Percentiles rank a stretch among this genome's conserved stretches.
Conservation (phyloP, 2,797 vertebrate genomes). For the Lophotriccus pileatus region DNA sequence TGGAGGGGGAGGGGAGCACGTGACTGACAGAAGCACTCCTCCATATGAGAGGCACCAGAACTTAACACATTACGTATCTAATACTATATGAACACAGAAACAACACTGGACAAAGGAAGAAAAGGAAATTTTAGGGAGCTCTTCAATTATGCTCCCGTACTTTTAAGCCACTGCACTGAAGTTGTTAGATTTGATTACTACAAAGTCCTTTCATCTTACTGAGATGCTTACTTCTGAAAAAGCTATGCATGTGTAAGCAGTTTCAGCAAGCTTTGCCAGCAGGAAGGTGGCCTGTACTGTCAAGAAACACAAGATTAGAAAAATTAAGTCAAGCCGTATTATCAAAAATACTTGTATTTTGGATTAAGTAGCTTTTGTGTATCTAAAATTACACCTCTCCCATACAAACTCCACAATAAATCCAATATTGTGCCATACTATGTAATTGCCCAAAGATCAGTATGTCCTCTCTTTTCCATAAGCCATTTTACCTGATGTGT, state of each 20-base stretch:
- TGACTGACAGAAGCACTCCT: not conserved
- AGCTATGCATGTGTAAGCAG: not conserved
- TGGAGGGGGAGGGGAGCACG: rapidly evolving
- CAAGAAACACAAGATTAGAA: not conserved
- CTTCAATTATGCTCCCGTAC: not conserved
- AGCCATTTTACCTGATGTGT: not conserved
- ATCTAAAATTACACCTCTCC: not conserved
- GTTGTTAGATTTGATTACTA: not conserved
- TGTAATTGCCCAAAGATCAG: not conserved
- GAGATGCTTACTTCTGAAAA: not conserved
- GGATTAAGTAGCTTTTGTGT: not conserved
- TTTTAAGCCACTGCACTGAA: not conserved
- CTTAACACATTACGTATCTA: not conserved
- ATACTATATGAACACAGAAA: not conserved
- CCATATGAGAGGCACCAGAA: not conserved
- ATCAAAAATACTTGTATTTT: not conserved
- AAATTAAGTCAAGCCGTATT: not conserved
- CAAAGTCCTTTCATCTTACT: not conserved
- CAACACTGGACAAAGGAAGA: not conserved
- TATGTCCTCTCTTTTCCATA: not conserved
- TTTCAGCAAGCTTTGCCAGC: not conserved
- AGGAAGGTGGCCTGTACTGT: not conserved
- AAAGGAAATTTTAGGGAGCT: not conserved
- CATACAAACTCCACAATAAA: not conserved
- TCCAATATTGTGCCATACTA: not conserved